phyloP scores from a whole-genome alignment of 1,140 invertebrate species.

The Ctenoplectra terminalis region DNA sequence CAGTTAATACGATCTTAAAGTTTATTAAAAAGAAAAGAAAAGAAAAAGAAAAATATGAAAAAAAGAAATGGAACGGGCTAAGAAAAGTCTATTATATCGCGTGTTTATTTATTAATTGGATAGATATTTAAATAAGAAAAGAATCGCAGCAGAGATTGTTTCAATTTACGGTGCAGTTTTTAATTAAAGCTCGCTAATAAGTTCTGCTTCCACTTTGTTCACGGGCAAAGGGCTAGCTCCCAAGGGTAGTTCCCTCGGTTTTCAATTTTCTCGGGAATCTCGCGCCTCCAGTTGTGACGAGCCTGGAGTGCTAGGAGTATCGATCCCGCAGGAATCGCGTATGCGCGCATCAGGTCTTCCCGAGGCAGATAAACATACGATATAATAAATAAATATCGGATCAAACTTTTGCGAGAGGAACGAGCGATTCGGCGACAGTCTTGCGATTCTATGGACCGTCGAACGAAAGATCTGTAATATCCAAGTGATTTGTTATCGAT shows the following conservation, averaged over 20 bases:
- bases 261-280: slow-evolving; percentile 64
- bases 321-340: slow-evolving; percentile 68
- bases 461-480: background rate
- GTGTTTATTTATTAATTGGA: no score
- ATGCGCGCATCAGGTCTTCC: slow-evolving; percentile 65
- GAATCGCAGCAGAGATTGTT: no score
- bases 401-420: background rate
- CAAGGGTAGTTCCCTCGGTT: slow-evolving; percentile 25
- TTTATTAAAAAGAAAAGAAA: no score
- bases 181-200: slow-evolving; percentile 8
- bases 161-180: background rate
- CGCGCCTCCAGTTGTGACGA: slow-evolving; percentile 59
- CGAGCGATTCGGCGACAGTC: no score
- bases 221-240: background rate
- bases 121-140: no score
- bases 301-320: slow-evolving; percentile 61
- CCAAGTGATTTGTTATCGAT: no score
- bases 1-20: no score
- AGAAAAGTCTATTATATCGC: no score
- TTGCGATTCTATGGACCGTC: background rate
- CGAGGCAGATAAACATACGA: slow-evolving; percentile 58
- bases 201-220: background rate
- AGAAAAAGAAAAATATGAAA: no score
- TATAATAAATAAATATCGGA: slow-evolving; percentile 59
- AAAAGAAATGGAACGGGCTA: no score